These are phyloP conservation scores for Aleadryas rufinucha DNA, from an alignment of 2,113 vertebrate genomes.

Conservation along the genomic window DNA sequence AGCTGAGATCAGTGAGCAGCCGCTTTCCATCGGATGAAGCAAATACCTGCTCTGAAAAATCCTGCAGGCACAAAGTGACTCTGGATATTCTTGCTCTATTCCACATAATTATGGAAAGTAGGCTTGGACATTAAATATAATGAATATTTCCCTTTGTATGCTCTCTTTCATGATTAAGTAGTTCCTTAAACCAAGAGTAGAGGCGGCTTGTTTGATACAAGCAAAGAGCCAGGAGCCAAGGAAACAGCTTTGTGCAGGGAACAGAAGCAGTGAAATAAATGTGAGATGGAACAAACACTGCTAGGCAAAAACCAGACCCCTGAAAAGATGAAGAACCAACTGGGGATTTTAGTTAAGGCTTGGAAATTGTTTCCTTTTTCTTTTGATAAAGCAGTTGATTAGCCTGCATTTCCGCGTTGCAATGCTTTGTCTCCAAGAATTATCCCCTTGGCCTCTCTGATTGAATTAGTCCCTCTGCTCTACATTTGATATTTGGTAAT, in stretches of 20 bases:
- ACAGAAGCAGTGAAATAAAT: not conserved
- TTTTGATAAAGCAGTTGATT: slow-evolving; percentile 51
- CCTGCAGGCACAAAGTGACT: not conserved
- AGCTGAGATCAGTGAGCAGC: not conserved
- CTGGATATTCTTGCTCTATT: not conserved
- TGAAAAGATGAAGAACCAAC: slow-evolving; percentile 6
- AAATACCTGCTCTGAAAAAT: not conserved
- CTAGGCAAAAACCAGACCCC: slow-evolving; percentile 15
- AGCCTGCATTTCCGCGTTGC: slow-evolving; percentile 56
- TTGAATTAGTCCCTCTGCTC: slow-evolving; percentile 59
- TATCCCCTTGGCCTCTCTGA: slow-evolving; percentile 54
- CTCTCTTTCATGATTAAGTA: not conserved
- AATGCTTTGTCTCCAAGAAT: slow-evolving; percentile 55
- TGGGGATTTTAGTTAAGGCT: slow-evolving; percentile 22
- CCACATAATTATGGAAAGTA: not conserved
- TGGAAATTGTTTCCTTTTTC: slow-evolving; percentile 48
- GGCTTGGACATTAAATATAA: not conserved
- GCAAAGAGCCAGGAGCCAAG: not conserved
- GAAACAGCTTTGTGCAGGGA: not conserved
- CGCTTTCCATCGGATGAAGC: not conserved
- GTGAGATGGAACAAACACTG: not conserved
- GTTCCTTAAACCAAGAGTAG: not conserved
- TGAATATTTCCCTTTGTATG: not conserved
- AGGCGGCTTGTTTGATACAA: not conserved
- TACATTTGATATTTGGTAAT: slow-evolving; percentile 62